These are phyloP conservation scores for Chloroceryle amazona DNA, from an alignment of 2,797 vertebrate genomes.

Conservation along the genomic window DNA sequence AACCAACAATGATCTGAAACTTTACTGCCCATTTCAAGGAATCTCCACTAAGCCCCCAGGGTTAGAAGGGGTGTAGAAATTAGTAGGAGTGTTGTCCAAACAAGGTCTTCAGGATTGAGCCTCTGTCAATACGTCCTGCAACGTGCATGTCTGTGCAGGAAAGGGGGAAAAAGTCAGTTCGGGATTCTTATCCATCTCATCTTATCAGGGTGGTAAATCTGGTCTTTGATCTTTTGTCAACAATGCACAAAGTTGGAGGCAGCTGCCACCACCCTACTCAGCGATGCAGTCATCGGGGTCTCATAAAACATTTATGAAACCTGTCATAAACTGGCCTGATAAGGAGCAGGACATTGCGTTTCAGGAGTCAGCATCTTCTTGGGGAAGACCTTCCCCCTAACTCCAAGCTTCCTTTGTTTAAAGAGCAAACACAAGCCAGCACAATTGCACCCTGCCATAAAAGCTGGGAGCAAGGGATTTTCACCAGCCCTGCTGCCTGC, in stretches of 20 bases:
- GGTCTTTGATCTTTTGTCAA: conserved; percentile 87
- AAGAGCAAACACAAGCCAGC: conserved; percentile 77
- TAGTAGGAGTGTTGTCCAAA: not conserved
- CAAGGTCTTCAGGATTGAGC: not conserved
- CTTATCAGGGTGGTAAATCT: conserved; percentile 85
- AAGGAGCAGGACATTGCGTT: conserved; percentile 77
- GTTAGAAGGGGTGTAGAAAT: not conserved
- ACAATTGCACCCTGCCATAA: conserved; percentile 75
- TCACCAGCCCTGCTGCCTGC: conserved; percentile 63
- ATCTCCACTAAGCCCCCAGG: not conserved
- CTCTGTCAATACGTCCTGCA: conserved; percentile 1
- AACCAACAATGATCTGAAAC: not conserved
- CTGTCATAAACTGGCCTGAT: conserved; percentile 81
- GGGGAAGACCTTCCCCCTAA: conserved; percentile 74
- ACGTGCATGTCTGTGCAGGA: conserved; percentile 43
- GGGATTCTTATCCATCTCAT: conserved; percentile 75
- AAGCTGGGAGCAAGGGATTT: conserved; percentile 73
- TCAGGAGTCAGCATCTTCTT: conserved; percentile 84
- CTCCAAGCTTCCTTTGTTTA: conserved; percentile 81
- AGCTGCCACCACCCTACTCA: conserved; percentile 83
- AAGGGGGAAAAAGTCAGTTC: conserved; percentile 67
- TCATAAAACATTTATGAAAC: conserved; percentile 86
- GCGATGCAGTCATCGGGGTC: conserved; percentile 69
- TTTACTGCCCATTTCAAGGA: not conserved
- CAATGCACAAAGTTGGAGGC: conserved; percentile 78